Evolutionary conservation across 2,113 vertebrate species (phyloP), one percentile per base, ranked within the genome.

Genomic region (Indicator indicator): DNA sequence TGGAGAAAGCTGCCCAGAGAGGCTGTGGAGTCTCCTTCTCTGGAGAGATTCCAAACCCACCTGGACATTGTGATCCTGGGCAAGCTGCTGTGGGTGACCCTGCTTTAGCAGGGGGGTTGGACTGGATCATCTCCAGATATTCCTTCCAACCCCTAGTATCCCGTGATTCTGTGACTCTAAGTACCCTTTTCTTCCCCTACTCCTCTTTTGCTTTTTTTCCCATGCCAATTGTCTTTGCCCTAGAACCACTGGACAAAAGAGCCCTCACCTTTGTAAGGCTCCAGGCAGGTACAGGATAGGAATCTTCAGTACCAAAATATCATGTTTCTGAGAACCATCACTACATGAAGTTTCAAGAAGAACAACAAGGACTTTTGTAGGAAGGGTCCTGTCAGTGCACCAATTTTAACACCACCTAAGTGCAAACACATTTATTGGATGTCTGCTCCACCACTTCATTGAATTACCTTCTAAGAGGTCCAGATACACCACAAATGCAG

Each of bases 401-500:
- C 75, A 46, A 46, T 38, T 62, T 52, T 6, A 80, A 32, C 1
- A 84, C 44, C 9, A 32, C n/a, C n/a, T 44, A 7, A 78, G 32
- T 8, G 42, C 9, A 13, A 72, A 63, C 8, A 12, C 8, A 36
- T 67, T 24, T 67, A 6, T 3, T 68, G n/a, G 54, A 33, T 6
- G n/a, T 16, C 36, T 15, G 26, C 3, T 8, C 33, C 27, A 12
- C 0, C 16, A 8, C 50, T 42, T 27, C 23, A 19, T 2, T 8
- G 19, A 91, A 95, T 98, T 98, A 99, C 99, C 99, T 96, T 99
- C 99, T 52, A 98, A 89, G 28, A 99, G 98, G 89, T 99, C 99
- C 98, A 99, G 97, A 97, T 98, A 99, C 12, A 98, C 99, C 70
- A 99, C 95, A 94, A 99, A 99, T 0, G 99, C 99, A 65, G 98